These are phyloP conservation scores for Nesidiocoris tenuis DNA, from an alignment of 2,888 invertebrate genomes.

Conservation along the genomic window DNA sequence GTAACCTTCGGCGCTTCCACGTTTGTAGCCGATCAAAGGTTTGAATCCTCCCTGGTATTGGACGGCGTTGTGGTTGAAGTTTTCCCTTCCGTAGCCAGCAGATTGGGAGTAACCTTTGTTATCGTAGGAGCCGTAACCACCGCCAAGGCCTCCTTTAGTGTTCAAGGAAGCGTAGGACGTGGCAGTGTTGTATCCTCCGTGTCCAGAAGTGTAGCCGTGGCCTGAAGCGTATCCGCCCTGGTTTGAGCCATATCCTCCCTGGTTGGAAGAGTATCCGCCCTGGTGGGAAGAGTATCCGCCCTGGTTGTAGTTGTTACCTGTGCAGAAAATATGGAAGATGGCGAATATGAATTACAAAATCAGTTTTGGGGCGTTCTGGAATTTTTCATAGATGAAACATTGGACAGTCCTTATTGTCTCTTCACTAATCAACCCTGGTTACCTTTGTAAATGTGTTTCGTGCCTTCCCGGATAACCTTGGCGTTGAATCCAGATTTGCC, in stretches of 20 bases:
- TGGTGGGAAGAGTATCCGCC: neutral
- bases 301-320: neutral
- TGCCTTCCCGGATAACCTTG: constrained; percentile 56
- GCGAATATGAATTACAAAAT: too few relatives aligned
- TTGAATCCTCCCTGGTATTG: neutral
- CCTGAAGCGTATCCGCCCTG: neutral
- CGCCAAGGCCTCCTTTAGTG: constrained; percentile 5
- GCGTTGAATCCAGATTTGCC: constrained; percentile 77
- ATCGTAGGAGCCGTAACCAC: neutral
- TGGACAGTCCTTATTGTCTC: too few relatives aligned
- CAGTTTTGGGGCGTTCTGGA: too few relatives aligned
- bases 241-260: neutral
- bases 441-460: constrained; percentile 25
- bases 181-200: neutral
- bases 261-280: neutral
- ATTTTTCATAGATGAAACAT: too few relatives aligned
- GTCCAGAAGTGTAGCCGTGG: constrained; percentile 13
- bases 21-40: constrained; percentile 2
- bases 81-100: neutral
- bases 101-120: neutral
- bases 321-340: too few relatives aligned
- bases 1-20: neutral
- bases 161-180: constrained; percentile 23
- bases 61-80: neutral
- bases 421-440: too few relatives aligned